Percentiles rank a stretch among this genome's conserved stretches.
These are phyloP conservation scores for Puma concolor DNA, from an alignment of 2,113 vertebrate genomes.

Conservation along the genomic window DNA sequence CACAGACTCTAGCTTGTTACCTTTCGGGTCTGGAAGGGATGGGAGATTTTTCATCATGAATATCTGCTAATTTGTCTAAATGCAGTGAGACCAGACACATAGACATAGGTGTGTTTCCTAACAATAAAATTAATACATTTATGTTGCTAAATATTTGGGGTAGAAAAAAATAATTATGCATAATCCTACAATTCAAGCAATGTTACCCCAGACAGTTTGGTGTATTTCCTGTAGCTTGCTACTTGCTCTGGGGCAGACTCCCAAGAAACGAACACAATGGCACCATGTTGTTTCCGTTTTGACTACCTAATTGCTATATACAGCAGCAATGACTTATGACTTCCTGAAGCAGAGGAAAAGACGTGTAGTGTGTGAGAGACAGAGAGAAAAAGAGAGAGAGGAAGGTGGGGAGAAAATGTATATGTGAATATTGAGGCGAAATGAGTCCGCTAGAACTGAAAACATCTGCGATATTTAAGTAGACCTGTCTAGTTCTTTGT, in stretches of 20 bases:
- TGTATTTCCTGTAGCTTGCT: background rate
- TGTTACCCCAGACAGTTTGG: background rate
- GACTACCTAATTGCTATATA: background rate
- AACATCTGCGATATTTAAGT: conserved; percentile 43
- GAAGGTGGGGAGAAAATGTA: background rate
- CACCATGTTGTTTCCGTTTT: background rate
- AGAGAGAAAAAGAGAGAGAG: background rate
- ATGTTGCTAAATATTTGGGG: conserved; percentile 1
- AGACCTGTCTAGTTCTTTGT: conserved; percentile 22
- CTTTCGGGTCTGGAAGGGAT: background rate
- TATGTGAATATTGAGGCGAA: conserved; percentile 18
- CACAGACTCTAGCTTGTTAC: background rate
- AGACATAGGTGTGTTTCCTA: background rate
- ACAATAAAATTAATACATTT: background rate
- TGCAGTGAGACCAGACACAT: background rate
- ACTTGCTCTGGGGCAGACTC: background rate
- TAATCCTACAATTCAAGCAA: background rate
- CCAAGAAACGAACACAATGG: background rate
- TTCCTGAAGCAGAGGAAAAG: background rate
- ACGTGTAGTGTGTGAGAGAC: background rate
- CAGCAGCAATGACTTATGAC: background rate
- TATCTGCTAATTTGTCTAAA: background rate
- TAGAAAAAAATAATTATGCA: background rate
- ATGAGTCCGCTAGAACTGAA: background rate
- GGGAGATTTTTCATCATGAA: background rate